Evolutionary conservation across 2,113 vertebrate genomes (phyloP), one percentile per base, ranked within the genome.

Genomic region (Ailurus styani): DNA sequence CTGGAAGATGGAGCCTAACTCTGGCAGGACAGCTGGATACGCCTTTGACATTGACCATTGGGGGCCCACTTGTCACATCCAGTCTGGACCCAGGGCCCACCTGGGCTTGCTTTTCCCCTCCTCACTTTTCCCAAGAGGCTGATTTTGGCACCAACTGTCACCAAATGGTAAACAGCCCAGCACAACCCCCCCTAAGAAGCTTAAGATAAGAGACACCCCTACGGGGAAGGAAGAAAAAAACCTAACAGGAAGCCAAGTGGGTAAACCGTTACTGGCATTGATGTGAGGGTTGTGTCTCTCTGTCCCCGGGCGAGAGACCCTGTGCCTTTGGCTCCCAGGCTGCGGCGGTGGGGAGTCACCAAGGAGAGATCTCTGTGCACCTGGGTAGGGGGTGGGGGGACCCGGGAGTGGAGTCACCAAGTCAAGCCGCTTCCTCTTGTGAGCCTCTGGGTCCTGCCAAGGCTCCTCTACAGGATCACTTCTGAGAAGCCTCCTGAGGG

Each of bases 201-300:
- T 66, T 50, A 55, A 97, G 97, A 98, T 97, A 97, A 97, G 96
- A 97, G 96, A 91, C 45, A 42, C 78, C 86, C 82, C 68, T 54
- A 31, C 4, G 23, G 95, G 93, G 83, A 72, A 82, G 93, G 82
- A 93, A 95, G 64, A 78, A 29, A 47, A 97, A 97, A 96, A 85
- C 97, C 93, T 88, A 87, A 97, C 97, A 97, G 98, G 98, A 98
- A 98, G 93, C 93, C 60, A 23, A 91, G 98, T 37, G 98, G 97
- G 98, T 88, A 98, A 97, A 96, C 98, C 82, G 97, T 97, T 84
- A 86, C 85, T 91, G 47, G 45, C 70, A 25, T 8, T 2, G 15
- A 34, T 60, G 66, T 37, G 40, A 93, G 72, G 70, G 47, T 9
- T 64, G 79, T 40, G 1, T 64, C 60, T 82, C 23, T 96, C 60